Base-by-base conservation (phyloP, 1,140 invertebrate genomes). In the Metopolophium dirhodum region DNA sequence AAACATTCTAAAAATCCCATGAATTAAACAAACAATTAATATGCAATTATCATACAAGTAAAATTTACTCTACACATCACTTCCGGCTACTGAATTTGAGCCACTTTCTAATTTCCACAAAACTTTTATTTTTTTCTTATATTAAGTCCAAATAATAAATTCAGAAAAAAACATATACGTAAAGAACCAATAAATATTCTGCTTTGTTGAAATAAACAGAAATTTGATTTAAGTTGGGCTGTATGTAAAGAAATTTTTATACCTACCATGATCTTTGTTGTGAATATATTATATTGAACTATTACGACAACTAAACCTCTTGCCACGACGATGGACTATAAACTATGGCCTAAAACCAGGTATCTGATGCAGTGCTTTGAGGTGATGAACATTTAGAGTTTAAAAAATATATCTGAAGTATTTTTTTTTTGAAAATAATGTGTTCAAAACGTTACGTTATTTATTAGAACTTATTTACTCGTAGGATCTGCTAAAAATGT, bases 21-120 rank as follows among this genome's bases (percentile, higher is more conserved):
- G 61, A 77, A 77, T 77, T 77, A n/a, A 77, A 35, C 61, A n/a
- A 77, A 22, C n/a, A 77, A 77, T 77, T 77, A 77, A 77, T n/a
- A 77, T 77, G 61, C 30, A 77, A 77, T 77, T 77, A 77, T n/a
- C 14, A n/a, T 77, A n/a, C 61, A n/a, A 77, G 61, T n/a, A 77
- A 77, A 77, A 77, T n/a, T 18, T 77, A 77, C 14, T n/a, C 30
- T 77, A n/a, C 11, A n/a, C 61, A 77, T 77, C 14, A 77, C 61
- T 77, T 77, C 61, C 61, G 61, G 61, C 61, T n/a, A 77, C 61
- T 77, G 6, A 77, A 77, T n/a, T 77, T n/a, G 30, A n/a, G n/a
- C 61, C n/a, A 77, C 61, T 77, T 77, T 77, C 61, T 77, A 77
- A 18, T 77, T 77, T 77, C 14, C 14, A 18, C 11, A 1, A n/a